Evolutionary conservation across 2,113 vertebrate species (phyloP), one percentile per base, ranked within the genome.

Genomic region (Sialia sialis): DNA sequence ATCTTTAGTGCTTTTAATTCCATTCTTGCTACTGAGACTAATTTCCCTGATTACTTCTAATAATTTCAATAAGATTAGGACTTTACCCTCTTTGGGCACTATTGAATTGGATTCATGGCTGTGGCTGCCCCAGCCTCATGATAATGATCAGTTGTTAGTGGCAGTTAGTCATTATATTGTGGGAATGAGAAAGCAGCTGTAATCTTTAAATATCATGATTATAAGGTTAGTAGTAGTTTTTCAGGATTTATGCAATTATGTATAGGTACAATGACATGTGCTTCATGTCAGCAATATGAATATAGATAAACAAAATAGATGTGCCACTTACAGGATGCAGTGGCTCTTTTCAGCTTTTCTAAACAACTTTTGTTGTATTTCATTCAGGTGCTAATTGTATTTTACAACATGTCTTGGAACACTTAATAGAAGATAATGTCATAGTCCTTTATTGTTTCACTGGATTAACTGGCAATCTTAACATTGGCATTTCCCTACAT

Each of bases 161-260:
- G 94, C 87, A 95, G 93, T 93, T 79, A 95, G 78, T 94, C 81
- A 96, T 90, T 94, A 95, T 56, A 90, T 74, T 92, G 87, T 86
- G 79, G 78, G 91, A 69, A 93, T 52, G 82, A 96, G 72, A 95
- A 93, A 96, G 87, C 84, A 94, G 89, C 89, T 95, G 67, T 94
- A 95, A 95, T 96, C 87, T 93, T 93, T 95, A 93, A 95, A 96
- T 95, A 90, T 95, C 75, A 90, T 96, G 93, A 95, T 95, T 95
- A 95, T 84, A 89, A 97, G 83, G 82, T 93, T 90, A 97, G 81
- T 74, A 72, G 89, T 94, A 93, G 82, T 93, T 95, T 95, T 90
- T 85, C 59, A 48, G 76, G 91, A 90, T 90, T 95, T 95, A 55
- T 95, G 73, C 91, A 80, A 91, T 95, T 92, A 88, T 75, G 55